A percentile compares a stretch with the other conserved stretches of the same genome.
Conservation (phyloP, 2,888 invertebrate species). For the Emesis russula region DNA sequence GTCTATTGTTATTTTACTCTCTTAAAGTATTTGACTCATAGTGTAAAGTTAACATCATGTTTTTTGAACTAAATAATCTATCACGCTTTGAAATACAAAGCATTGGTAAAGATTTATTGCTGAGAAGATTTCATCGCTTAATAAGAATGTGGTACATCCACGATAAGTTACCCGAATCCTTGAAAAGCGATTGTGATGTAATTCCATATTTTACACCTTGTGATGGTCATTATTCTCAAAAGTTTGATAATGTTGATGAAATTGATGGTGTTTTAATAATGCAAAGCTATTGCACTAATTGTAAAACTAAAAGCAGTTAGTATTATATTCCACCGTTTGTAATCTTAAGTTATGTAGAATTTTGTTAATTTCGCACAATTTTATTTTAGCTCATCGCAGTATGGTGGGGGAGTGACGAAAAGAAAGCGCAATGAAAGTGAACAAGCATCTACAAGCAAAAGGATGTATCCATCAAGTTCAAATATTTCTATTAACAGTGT, state of each 20-base stretch:
- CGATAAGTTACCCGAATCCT: neutral
- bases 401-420: neutral
- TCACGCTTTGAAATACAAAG: neutral
- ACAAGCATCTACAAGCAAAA: neutral
- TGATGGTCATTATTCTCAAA: neutral
- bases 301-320: neutral
- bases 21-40: too few relatives aligned
- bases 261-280: constrained; percentile 4
- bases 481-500: neutral
- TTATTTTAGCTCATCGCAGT: neutral
- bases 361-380: neutral
- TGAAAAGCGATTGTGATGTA: neutral
- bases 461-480: neutral
- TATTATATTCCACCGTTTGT: neutral
- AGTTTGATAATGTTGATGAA: neutral
- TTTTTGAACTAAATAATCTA: neutral
- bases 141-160: neutral
- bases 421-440: neutral
- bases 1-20: too few relatives aligned
- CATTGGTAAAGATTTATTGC: neutral
- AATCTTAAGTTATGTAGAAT: too few relatives aligned
- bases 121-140: neutral
- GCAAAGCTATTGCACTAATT: neutral
- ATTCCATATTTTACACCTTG: neutral
- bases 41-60: neutral